Evolutionary conservation across 2,113 vertebrate genomes (phyloP).

Genomic region (Heptranchias perlo): DNA sequence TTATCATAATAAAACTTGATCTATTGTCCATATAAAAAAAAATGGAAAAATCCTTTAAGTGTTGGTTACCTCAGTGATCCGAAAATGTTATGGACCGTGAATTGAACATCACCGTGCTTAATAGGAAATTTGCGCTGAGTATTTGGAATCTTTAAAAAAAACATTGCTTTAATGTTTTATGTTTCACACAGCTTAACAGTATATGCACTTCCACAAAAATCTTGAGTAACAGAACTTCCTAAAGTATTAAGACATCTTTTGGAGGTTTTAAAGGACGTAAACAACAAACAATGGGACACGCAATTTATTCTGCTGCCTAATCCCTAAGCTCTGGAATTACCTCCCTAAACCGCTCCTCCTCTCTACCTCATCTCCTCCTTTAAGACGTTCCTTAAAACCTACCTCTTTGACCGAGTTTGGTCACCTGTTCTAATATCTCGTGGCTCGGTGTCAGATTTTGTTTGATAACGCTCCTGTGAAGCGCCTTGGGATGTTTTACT

Average conservation of each 20-base stretch:
- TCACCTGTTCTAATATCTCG: not conserved
- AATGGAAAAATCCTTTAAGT: not conserved
- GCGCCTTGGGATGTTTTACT: not conserved
- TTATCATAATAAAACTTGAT: not conserved
- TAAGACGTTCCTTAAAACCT: not conserved
- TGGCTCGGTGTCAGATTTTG: not conserved
- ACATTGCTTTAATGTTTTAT: not conserved
- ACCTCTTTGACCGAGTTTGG: not conserved
- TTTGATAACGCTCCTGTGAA: not conserved
- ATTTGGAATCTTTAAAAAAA: not conserved
- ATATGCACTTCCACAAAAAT: not conserved
- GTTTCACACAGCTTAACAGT: not conserved
- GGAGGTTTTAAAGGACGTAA: not conserved
- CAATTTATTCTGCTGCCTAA: not conserved
- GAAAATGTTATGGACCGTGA: not conserved
- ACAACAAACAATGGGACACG: not conserved
- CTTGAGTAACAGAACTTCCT: not conserved
- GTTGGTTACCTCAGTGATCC: not conserved
- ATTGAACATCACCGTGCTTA: not conserved
- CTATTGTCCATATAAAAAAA: not conserved
- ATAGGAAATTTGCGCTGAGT: not conserved
- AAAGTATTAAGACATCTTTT: not conserved
- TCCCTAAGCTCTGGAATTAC: not conserved
- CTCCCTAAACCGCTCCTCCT: not conserved
- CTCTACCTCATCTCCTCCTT: not conserved